Base-by-base conservation (phyloP, 2,113 vertebrate species). In the Sclerurus mexicanus region DNA sequence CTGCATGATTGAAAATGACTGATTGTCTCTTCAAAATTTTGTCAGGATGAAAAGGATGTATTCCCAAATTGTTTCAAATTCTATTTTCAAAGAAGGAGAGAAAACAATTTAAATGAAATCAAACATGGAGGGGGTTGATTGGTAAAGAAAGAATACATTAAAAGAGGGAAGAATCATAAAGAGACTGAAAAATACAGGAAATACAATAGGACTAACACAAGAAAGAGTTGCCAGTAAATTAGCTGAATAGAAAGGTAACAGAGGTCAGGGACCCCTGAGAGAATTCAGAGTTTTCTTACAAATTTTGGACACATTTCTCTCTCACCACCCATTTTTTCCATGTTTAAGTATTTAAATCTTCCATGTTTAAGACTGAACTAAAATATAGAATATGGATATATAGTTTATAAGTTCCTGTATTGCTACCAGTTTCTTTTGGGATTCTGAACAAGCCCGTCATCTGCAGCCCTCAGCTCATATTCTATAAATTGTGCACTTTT, bases 81-180 rank as follows among this genome's bases (percentile, higher is more conserved):
- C 3, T 28, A 18, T 56, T 77, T 58, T 8, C 37, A 56, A 66
- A 52, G 60, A 50, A 62, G 6, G 16, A 52, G 15, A 74, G 37
- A 55, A 91, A 78, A 73, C 23, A 75, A 33, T 15, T 67, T 56
- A 49, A 85, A 66, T 15, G 22, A 69, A 78, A 63, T 59, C 23
- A 22, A 4, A 24, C 33, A 24, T 35, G 22, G 4, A 15, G 16
- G 7, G 1, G 0, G 1, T 50, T 33, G 44, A 44, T 59, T 73
- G 10, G 4, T 42, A 62, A 58, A 67, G 22, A 44, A 78, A 67
- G 28, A 44, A 63, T 31, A 47, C 9, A 16, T 46, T 39, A 53
- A 20, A 21, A 85, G 28, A 52, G 9, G 11, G 52, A 14, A 60
- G 18, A 20, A 42, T 79, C 30, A n/a, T 20, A 69, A 76, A 64